Conservation (phyloP, 2,888 invertebrate species). For the Thalpophila matura region DNA sequence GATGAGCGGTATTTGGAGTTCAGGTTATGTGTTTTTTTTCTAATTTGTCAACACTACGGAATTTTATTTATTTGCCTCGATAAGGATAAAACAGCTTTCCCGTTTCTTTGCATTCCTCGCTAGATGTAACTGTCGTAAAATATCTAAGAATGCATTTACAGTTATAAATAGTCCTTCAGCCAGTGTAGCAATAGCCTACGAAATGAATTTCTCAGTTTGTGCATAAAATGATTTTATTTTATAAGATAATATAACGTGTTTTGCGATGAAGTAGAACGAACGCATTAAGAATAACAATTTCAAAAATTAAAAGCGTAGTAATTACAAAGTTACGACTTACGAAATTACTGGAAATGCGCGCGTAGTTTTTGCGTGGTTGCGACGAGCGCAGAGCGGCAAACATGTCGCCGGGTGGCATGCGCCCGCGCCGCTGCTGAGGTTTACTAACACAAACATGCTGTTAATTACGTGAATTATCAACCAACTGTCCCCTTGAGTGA, state of each 20-base stretch:
- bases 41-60: slow-evolving; percentile 55
- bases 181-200: slow-evolving; percentile 7
- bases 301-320: slow-evolving; percentile 69
- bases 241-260: slow-evolving; percentile 12
- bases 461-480: slow-evolving; percentile 84
- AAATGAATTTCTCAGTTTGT: background rate
- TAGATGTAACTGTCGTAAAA: slow-evolving; percentile 4
- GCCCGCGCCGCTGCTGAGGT: slow-evolving; percentile 69
- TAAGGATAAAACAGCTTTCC: slow-evolving; percentile 29
- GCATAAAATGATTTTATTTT: slow-evolving; percentile 17
- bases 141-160: slow-evolving; percentile 7
- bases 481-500: slow-evolving; percentile 79
- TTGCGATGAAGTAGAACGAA: slow-evolving; percentile 46
- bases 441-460: slow-evolving; percentile 76
- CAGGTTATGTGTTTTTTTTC: slow-evolving; percentile 61
- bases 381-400: slow-evolving; percentile 62
- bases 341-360: slow-evolving; percentile 78
- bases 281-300: slow-evolving; percentile 53
- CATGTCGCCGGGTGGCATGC: slow-evolving; percentile 71
- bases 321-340: slow-evolving; percentile 75
- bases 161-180: slow-evolving; percentile 4
- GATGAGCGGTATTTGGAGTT: slow-evolving; percentile 66
- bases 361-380: slow-evolving; percentile 76
- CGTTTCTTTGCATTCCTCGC: slow-evolving; percentile 1
- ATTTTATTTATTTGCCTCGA: slow-evolving; percentile 32